Conservation (phyloP, 2,888 invertebrate genomes). For the Drosophila formosana region DNA sequence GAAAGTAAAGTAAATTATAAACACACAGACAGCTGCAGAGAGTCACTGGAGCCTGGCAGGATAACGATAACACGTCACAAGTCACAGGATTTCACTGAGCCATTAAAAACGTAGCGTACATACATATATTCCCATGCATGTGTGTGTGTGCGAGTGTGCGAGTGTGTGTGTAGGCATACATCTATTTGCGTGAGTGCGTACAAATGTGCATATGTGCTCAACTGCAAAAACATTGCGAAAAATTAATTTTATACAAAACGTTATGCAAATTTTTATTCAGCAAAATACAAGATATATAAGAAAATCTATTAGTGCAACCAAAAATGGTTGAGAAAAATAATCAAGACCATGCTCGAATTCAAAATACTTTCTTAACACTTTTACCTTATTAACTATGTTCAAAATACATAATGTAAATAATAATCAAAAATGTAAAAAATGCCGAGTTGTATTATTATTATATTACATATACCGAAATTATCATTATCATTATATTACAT, state of each 20-base stretch:
- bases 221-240: slow-evolving; percentile 74
- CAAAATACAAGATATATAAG: slow-evolving; percentile 45
- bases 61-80: slow-evolving; percentile 79
- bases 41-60: slow-evolving; percentile 62
- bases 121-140: neutral
- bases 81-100: slow-evolving; percentile 71
- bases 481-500: no score
- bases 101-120: slow-evolving; percentile 58
- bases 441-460: no score
- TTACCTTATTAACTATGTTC: no score
- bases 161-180: slow-evolving; percentile 21
- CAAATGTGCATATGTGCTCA: slow-evolving; percentile 36
- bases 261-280: slow-evolving; percentile 60
- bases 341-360: slow-evolving; percentile 15
- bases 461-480: no score
- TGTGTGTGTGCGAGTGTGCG: slow-evolving; percentile 20
- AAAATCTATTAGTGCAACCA: slow-evolving; percentile 60
- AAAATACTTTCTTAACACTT: slow-evolving; percentile 20
- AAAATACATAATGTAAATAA: no score
- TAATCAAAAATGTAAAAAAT: no score
- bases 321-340: slow-evolving; percentile 37
- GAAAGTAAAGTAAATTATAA: slow-evolving; percentile 81
- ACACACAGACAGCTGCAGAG: slow-evolving; percentile 50
- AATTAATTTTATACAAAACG: slow-evolving; percentile 73
- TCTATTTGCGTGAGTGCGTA: slow-evolving; percentile 5